Base-by-base conservation (phyloP, 2,113 vertebrate genomes). In the Etheostoma spectabile region DNA sequence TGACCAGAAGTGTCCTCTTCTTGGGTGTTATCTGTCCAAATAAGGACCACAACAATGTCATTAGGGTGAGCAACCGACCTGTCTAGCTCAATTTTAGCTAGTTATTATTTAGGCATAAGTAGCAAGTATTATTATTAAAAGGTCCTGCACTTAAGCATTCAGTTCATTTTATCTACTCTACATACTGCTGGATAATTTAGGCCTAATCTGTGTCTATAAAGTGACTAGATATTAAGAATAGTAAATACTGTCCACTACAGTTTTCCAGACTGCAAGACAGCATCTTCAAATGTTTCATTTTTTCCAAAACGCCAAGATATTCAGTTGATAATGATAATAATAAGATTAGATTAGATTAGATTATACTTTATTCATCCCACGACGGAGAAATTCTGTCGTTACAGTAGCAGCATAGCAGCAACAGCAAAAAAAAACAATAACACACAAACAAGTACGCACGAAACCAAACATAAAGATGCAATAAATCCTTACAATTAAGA, bases 21-120 rank as follows among this genome's bases (percentile, higher is more conserved):
- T 42, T 73, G 49, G 52, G 24, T 38, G 49, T 48, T 48, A 7
- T 84, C 90, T 92, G 86, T 42, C 35, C 62, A 68, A 80, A 78
- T 14, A 35, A 63, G 4, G 38, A 84, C 2, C 38, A 77, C 7
- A 49, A 22, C 59, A 60, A 77, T 45, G 22, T 67, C 42, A 77
- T 80, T 70, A 49, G 33, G 11, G 21, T 59, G 48, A 83, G 19
- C 24, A 85, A 68, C 30, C 0, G 18, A 74, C 15, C 1, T 0
- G 21, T 42, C 13, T 6, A 8, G 3, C 18, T 69, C 51, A 51
- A 70, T 74, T 76, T 60, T 1, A 69, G 51, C 19, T 52, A 1
- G 38, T 38, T 63, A 42, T 42, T 61, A 51, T 8, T 22, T 24
- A 5, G 30, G 15, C 22, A 55, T 10, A 16, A 49, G 13, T 16